These are phyloP conservation scores for Harlomillsia oculata DNA, from an alignment of 1,140 invertebrate species.

Conservation along the genomic window DNA sequence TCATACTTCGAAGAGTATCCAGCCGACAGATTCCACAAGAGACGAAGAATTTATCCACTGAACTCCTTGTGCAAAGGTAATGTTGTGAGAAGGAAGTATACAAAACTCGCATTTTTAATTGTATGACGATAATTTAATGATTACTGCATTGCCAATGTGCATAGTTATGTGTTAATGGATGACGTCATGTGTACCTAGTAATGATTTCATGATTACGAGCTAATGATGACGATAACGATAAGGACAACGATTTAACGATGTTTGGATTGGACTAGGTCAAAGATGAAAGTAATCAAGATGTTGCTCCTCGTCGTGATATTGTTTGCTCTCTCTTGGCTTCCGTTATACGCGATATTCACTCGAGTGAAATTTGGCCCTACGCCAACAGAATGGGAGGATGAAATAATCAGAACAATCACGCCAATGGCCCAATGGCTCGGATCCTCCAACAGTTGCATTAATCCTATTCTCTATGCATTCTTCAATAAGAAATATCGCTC, in stretches of 20 bases:
- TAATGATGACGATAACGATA: too few relatives aligned
- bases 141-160: too few relatives aligned
- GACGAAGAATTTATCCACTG: slow-evolving; percentile 35
- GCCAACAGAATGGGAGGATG: slow-evolving; percentile 34
- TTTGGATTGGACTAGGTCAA: too few relatives aligned
- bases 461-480: slow-evolving; percentile 34
- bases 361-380: slow-evolving; percentile 39
- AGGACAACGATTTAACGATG: too few relatives aligned
- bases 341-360: slow-evolving; percentile 46
- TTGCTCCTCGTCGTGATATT: slow-evolving; percentile 48
- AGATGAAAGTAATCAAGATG: slow-evolving; percentile 52
- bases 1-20: slow-evolving; percentile 42
- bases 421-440: slow-evolving; percentile 53
- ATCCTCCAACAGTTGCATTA: slow-evolving; percentile 40
- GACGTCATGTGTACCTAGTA: too few relatives aligned
- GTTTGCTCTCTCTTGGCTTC: slow-evolving; percentile 52
- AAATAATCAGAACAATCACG: slow-evolving; percentile 40
- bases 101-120: too few relatives aligned
- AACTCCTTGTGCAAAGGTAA: slow-evolving; percentile 34
- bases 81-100: too few relatives aligned
- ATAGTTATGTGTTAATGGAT: too few relatives aligned
- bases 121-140: too few relatives aligned
- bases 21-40: slow-evolving; percentile 37
- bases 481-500: slow-evolving; percentile 35
- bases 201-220: too few relatives aligned